phyloP scores from a whole-genome alignment of 2,113 vertebrate genomes.

The Rhea pennata region DNA sequence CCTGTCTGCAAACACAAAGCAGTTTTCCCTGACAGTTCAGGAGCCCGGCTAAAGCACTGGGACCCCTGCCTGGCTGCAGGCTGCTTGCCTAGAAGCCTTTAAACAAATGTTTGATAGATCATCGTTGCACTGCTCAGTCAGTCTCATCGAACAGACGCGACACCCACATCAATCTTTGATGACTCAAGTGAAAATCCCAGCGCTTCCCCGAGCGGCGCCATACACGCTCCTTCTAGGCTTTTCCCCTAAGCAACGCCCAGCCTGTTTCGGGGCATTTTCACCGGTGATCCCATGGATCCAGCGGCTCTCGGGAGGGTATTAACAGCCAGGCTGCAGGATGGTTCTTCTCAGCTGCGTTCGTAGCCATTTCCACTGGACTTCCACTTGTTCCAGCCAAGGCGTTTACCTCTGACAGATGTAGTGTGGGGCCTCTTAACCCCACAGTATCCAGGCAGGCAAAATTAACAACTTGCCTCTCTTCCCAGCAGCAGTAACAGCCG shows the following conservation, averaged over 20 bases:
- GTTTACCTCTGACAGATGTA: not conserved
- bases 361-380: not conserved
- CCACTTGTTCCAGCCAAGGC: not conserved
- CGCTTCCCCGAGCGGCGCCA: not conserved
- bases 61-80: not conserved
- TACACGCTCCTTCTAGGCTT: not conserved
- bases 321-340: not conserved
- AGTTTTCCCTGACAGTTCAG: not conserved
- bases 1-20: constrained; percentile 40
- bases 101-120: not conserved
- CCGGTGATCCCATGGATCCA: not conserved
- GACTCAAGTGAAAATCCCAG: not conserved
- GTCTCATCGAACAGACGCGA: not conserved
- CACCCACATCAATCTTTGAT: not conserved
- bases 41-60: not conserved
- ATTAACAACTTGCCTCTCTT: not conserved
- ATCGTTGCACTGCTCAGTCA: not conserved
- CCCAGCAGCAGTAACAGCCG: not conserved
- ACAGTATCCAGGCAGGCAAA: not conserved
- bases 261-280: not conserved
- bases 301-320: not conserved
- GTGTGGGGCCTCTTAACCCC: not conserved
- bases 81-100: not conserved
- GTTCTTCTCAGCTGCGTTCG: not conserved
- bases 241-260: not conserved